phyloP scores from a whole-genome alignment of 2,888 invertebrate genomes.

The Geophilus truncorum region DNA sequence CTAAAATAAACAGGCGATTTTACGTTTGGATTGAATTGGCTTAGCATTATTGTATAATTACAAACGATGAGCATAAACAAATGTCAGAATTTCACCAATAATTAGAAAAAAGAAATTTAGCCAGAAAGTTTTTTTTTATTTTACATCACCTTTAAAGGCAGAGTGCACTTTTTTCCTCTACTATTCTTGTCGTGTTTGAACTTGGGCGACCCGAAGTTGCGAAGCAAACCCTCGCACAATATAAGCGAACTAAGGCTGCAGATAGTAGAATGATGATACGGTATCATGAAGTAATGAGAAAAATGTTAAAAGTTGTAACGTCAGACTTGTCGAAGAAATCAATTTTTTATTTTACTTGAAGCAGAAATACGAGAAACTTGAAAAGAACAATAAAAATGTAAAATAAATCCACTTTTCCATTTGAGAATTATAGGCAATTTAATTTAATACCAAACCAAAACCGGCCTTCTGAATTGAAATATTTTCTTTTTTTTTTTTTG shows the following conservation, averaged over 20 bases:
- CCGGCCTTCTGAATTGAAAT: neutral
- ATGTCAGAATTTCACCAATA: too few species aligned
- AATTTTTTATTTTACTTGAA: too few species aligned
- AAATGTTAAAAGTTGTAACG: neutral
- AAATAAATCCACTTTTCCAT: too few species aligned
- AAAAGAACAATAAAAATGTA: neutral
- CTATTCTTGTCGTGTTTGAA: neutral
- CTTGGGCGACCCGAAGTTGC: neutral
- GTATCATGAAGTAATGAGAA: neutral
- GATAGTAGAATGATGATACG: neutral
- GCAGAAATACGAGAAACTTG: neutral
- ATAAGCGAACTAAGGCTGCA: neutral
- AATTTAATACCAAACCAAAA: neutral
- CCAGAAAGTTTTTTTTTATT: too few species aligned
- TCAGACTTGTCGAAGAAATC: neutral
- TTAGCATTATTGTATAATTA: too few species aligned
- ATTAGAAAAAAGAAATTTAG: too few species aligned
- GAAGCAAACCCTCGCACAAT: neutral
- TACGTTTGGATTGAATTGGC: too few species aligned
- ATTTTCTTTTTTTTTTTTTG: neutral
- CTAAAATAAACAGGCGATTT: too few species aligned
- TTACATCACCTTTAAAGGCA: neutral
- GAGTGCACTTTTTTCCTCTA: neutral
- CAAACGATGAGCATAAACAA: too few species aligned
- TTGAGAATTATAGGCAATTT: too few species aligned